Conservation (phyloP, 2,888 invertebrate genomes). For the Oxyscelio sp. region DNA sequence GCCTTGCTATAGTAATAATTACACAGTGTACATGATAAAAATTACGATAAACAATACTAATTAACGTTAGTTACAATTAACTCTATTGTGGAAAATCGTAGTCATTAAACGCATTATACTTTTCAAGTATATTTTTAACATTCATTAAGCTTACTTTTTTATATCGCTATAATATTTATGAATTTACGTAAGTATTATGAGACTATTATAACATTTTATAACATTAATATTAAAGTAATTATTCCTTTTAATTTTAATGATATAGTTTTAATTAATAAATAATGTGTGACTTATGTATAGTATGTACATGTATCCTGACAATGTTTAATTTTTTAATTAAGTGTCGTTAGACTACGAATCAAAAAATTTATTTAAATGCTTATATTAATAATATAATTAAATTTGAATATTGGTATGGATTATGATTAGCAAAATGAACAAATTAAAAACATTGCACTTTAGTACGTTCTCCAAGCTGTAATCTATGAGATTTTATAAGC, state of each 20-base stretch:
- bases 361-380: too few relatives aligned
- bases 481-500: conserved; percentile 47
- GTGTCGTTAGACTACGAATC: too few relatives aligned
- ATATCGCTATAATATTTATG: conserved; percentile 10
- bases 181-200: conserved; percentile 13
- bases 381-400: too few relatives aligned
- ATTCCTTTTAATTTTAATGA: too few relatives aligned
- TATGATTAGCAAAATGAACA: conserved; percentile 17
- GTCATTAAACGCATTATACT: conserved; percentile 39
- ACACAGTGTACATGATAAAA: conserved; percentile 53
- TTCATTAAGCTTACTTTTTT: conserved; percentile 40
- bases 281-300: too few relatives aligned
- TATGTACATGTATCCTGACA: too few relatives aligned
- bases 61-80: conserved; percentile 61
- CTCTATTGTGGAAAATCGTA: conserved; percentile 51
- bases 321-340: too few relatives aligned
- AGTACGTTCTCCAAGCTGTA: conserved; percentile 50
- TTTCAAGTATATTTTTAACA: conserved; percentile 47
- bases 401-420: too few relatives aligned
- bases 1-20: conserved; percentile 61
- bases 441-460: conserved; percentile 3
- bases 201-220: conserved; percentile 10
- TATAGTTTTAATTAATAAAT: too few relatives aligned
- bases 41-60: conserved; percentile 63
- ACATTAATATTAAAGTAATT: too few relatives aligned